Evolutionary conservation across 2,797 vertebrate species (phyloP), one percentile per base, ranked within the genome.

Genomic region (Chaunax sp.): DNA sequence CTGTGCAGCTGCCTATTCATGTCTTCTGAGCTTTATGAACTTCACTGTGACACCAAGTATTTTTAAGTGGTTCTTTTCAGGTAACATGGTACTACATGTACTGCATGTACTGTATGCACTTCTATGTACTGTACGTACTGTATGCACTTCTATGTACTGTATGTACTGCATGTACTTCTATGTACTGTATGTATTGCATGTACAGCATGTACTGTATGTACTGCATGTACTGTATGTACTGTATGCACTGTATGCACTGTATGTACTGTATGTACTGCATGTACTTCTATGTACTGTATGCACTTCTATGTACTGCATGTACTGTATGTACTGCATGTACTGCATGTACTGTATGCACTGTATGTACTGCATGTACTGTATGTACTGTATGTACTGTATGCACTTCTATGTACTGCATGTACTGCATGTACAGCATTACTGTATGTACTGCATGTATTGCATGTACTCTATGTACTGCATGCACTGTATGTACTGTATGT

Each of bases 41-140:
- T 56, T 49, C 25, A 50, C 20, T 70, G 47, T 72, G 41, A 11
- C 67, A 49, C 50, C 16, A 45, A 54, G 25, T 26, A 19, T 4
- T 56, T 51, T 49, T 52, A 62, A 62, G 23, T 40, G 19, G 13
- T 46, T 14, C 16, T 23, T 28, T 20, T 19, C n/a, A 19, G 30
- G 30, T 54, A 25, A 50, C 19, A 8, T 43, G 23, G 50, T 38
- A 8, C 18, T 25, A 37, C 37, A 35, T 38, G 28, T 5, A 30
- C 28, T 30, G n/a, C n/a, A n/a, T n/a, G n/a, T n/a, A n/a, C n/a
- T n/a, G n/a, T n/a, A n/a, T n/a, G n/a, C n/a, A n/a, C n/a, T n/a
- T n/a, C n/a, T n/a, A n/a, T n/a, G n/a, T n/a, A n/a, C n/a, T n/a
- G n/a, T n/a, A n/a, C n/a, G n/a, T n/a, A n/a, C n/a, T n/a, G n/a